Percentiles rank a stretch among this genome's conserved stretches.
These are phyloP conservation scores for Megaptera novaeangliae DNA, from an alignment of 2,113 vertebrate species.

Conservation along the genomic window DNA sequence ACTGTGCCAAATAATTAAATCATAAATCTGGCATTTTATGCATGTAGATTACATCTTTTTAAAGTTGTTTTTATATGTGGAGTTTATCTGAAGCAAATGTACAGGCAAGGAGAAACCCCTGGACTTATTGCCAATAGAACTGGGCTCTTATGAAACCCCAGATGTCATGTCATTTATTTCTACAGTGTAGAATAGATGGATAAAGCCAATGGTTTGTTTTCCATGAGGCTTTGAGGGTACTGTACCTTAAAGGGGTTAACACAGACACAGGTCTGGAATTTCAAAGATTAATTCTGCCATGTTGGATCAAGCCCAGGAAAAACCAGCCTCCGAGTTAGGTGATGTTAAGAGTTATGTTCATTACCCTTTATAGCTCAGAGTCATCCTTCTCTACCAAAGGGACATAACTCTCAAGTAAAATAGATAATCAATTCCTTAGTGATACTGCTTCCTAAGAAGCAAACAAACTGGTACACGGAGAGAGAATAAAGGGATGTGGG, in stretches of 20 bases:
- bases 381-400: neutral
- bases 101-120: neutral
- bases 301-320: neutral
- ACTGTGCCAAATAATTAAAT: neutral
- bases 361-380: neutral
- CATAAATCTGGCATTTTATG: neutral
- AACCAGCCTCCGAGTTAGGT: neutral
- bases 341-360: neutral
- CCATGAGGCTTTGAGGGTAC: neutral
- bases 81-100: neutral
- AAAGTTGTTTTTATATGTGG: neutral
- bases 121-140: neutral
- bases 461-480: neutral
- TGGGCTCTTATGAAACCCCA: neutral
- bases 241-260: neutral
- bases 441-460: neutral
- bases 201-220: neutral
- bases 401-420: neutral
- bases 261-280: neutral
- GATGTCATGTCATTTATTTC: neutral
- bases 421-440: neutral
- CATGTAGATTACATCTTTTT: neutral
- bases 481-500: neutral
- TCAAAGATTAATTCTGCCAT: neutral
- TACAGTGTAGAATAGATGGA: neutral